Percentiles rank a stretch among this genome's conserved stretches.
phyloP scores from a whole-genome alignment of 2,888 invertebrate genomes.

The Agonopterix heracliana region DNA sequence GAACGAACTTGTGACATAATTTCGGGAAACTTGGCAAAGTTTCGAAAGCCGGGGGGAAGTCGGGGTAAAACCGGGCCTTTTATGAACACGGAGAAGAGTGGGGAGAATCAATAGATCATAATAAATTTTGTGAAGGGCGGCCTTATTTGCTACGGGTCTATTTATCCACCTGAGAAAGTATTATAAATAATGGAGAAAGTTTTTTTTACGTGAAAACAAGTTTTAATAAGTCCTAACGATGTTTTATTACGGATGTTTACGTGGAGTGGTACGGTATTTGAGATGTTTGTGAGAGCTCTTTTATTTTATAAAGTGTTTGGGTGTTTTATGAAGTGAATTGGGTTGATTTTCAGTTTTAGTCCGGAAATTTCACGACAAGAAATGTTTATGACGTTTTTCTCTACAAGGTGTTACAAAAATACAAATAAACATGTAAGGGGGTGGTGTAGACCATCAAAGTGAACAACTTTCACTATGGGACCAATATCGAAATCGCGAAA shows the following conservation, averaged over 20 bases:
- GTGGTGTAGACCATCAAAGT: no score
- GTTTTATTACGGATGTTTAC: slow-evolving; percentile 5
- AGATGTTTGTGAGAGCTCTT: no score
- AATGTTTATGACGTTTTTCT: no score
- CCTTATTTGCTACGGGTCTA: slow-evolving; percentile 23
- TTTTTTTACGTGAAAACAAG: slow-evolving; percentile 31
- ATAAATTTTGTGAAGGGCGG: slow-evolving; percentile 42
- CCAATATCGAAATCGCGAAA: no score
- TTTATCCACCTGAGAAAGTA: slow-evolving; percentile 49
- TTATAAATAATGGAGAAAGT: slow-evolving; percentile 51
- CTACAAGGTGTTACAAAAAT: no score
- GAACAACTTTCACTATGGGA: no score
- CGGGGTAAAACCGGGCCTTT: slow-evolving; percentile 21
- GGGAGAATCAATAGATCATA: slow-evolving; percentile 53
- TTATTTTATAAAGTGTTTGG: no score
- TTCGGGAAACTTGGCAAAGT: slow-evolving; percentile 36
- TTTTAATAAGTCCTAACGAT: slow-evolving; percentile 10
- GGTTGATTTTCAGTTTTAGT: no score
- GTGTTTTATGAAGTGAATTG: no score
- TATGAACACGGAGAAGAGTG: slow-evolving; percentile 31
- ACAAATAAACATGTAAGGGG: no score
- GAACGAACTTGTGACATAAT: slow-evolving; percentile 51
- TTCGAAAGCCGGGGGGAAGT: slow-evolving; percentile 21
- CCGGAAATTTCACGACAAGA: no score
- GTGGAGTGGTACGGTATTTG: slow-evolving; percentile 1